Evolutionary conservation across 1,140 invertebrate genomes (phyloP), one percentile per base, ranked within the genome.

Genomic region (Antheraea pernyi): DNA sequence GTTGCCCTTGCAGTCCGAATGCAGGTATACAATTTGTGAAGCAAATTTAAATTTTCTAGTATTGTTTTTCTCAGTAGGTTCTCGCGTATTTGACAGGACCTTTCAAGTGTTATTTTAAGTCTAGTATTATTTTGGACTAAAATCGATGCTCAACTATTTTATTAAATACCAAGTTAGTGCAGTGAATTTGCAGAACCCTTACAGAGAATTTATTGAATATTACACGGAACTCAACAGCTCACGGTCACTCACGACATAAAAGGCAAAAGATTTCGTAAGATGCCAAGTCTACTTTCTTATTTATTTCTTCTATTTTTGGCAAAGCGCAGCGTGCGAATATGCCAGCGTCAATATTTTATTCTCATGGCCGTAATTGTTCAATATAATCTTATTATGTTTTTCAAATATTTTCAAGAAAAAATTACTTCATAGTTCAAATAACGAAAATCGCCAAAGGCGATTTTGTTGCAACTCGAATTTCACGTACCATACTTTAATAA

Each of bases 181-280:
- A 53, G 16, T 16, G 1, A 53, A 53, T 53, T 53, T 16, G 16
- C 16, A 9, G 16, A 53, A 16, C 46, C 46, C 5, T 9, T 53
- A 9, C 16, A 53, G 46, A 16, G 13, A 53, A 53, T 11, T 3
- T 53, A 53, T 16, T n/a, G 13, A 11, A 9, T 42, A 2, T 53
- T 53, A 13, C 46, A 11, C 7, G 16, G 6, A 11, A 13, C 9
- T 53, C 46, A 11, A 13, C 46, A 7, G 16, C 46, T 53, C 46
- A 13, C 11, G 6, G 6, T 53, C 5, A 16, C 46, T 53, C 11
- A n/a, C n/a, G 9, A 53, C 13, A 16, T 53, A 53, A 53, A 53
- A 53, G 46, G 46, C 46, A 53, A 53, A 53, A 53, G 46, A 53
- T 53, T 53, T 53, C 16, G 46, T 53, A 53, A 53, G 11, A 53